These are phyloP conservation scores for Pavo muticus DNA, from an alignment of 2,113 vertebrate genomes.

Conservation along the genomic window DNA sequence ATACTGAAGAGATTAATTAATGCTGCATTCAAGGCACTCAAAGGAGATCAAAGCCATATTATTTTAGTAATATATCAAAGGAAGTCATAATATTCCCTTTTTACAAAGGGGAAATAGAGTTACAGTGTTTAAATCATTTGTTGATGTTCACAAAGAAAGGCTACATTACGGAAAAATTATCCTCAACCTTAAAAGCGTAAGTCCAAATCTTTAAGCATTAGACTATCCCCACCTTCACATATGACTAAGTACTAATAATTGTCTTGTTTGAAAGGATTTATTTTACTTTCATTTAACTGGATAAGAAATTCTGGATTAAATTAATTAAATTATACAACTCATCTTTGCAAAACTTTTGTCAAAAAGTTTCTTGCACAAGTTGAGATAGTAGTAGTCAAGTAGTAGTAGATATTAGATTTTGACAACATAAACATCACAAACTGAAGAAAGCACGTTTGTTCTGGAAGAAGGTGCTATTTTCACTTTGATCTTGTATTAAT, in stretches of 20 bases:
- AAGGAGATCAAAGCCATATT: background rate
- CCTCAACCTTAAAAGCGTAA: background rate
- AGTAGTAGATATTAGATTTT: background rate
- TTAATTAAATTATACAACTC: background rate
- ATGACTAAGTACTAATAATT: background rate
- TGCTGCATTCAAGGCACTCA: background rate
- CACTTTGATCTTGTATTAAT: background rate
- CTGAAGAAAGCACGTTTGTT: background rate
- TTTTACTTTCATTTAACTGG: background rate
- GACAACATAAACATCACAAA: background rate
- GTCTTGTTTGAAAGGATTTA: background rate
- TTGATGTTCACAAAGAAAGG: background rate
- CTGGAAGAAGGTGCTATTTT: background rate
- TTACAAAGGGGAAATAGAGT: background rate
- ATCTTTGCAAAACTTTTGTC: background rate
- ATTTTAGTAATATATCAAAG: background rate
- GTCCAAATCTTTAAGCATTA: background rate
- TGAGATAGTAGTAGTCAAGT: background rate
- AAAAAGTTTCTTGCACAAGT: background rate
- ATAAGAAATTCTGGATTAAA: background rate
- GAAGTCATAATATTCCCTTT: constrained; percentile 6
- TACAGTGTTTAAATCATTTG: background rate
- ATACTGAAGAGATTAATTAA: constrained; percentile 2
- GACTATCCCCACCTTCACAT: background rate
- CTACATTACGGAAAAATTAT: background rate